Base-by-base conservation (phyloP, 2,888 invertebrate genomes). In the Microctonus brassicae region DNA sequence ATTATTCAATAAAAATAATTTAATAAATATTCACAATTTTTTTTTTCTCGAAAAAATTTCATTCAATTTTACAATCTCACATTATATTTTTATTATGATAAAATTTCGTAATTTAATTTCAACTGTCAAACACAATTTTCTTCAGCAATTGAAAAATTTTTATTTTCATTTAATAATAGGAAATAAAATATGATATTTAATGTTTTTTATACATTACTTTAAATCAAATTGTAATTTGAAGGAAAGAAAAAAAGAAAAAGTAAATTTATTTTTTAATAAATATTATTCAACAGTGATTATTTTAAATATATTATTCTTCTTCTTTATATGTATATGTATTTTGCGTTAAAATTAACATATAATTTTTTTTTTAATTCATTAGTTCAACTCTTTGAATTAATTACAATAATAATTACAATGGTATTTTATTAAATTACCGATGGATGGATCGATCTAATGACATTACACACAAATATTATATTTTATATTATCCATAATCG, bases 371-470 rank as follows among this genome's bases (percentile, higher is more conserved):
- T 29, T 47, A 11, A 22, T 66, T n/a, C 6, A 62, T 65, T 53
- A 9, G 33, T 60, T 68, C 20, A 62, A 65, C 47, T 36, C 65
- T 74, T 62, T 58, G 69, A 55, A 66, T 58, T 66, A 42, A 60
- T 67, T 67, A 60, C 47, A 39, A n/a, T 47, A 17, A 17, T 55
- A 26, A 65, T 68, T 42, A 69, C 53, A 64, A 76, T 73, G 47
- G 68, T 64, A 17, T 69, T 67, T 71, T 77, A 78, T 80, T 78
- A 73, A 80, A 64, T 77, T 75, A 71, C 71, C 65, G 82, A 81
- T 78, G 78, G 81, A 83, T 83, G 80, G 81, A 83, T 85, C 81
- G 81, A 82, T 79, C 80, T 79, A 83, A 79, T 79, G 77, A 81
- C 79, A 79, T 81, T 80, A 78, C 63, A 70, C 71, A 76, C 69